Conservation (phyloP, 2,113 vertebrate genomes). For the Notarius lentiginosus region DNA sequence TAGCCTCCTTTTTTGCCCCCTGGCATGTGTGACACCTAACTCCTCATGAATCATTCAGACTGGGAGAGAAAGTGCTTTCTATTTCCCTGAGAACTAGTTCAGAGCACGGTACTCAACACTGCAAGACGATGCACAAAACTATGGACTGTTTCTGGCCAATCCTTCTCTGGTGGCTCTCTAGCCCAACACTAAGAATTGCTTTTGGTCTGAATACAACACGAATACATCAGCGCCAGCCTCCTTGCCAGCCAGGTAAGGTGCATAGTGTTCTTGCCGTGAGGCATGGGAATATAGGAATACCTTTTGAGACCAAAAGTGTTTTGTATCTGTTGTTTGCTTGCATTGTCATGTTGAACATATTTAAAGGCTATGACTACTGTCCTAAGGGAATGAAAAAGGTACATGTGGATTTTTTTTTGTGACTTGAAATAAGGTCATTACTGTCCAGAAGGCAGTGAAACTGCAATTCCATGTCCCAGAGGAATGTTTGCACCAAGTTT, state of each 20-base stretch:
- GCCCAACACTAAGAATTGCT: slow-evolving; percentile 3
- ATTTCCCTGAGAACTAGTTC: not conserved
- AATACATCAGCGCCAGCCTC: slow-evolving; percentile 21
- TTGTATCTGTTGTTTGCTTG: slow-evolving; percentile 5
- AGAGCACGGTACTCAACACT: slow-evolving; percentile 4
- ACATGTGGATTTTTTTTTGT: not conserved
- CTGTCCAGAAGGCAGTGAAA: slow-evolving; percentile 65
- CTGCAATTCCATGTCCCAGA: slow-evolving; percentile 73
- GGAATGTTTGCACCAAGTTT: slow-evolving; percentile 75
- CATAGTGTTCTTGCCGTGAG: not conserved
- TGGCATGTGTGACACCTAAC: slow-evolving; percentile 63
- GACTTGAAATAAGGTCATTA: slow-evolving; percentile 71
- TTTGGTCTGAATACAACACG: slow-evolving; percentile 42
- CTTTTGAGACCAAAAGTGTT: not conserved
- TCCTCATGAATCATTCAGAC: slow-evolving; percentile 73
- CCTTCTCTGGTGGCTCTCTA: slow-evolving; percentile 52
- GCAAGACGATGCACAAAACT: slow-evolving; percentile 20
- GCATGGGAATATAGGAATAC: not conserved
- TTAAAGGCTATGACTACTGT: not conserved
- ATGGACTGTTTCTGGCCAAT: slow-evolving; percentile 18
- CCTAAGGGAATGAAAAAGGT: not conserved
- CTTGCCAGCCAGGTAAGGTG: slow-evolving; percentile 69
- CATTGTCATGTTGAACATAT: not conserved
- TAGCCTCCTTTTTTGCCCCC: slow-evolving; percentile 41
- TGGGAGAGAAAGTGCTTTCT: slow-evolving; percentile 61